These are phyloP conservation scores for Chelon labrosus DNA, from an alignment of 2,797 vertebrate species.

Conservation along the genomic window DNA sequence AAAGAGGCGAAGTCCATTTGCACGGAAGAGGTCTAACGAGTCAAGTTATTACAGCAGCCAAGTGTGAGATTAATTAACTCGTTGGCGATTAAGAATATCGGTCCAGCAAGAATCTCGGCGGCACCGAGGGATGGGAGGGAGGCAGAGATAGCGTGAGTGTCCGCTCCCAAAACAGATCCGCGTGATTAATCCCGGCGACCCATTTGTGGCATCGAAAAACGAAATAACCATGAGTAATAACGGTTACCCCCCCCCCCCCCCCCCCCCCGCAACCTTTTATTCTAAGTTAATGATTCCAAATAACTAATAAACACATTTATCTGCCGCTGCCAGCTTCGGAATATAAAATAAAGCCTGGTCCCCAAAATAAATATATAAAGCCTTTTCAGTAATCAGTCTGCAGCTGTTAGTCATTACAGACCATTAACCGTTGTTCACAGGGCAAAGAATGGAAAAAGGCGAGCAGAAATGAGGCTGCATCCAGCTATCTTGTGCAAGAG, in stretches of 20 bases:
- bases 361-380: constrained; percentile 49
- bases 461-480: constrained; percentile 17
- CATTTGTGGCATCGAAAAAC: constrained; percentile 58
- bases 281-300: constrained; percentile 62
- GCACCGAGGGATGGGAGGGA: constrained; percentile 8
- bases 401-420: constrained; percentile 67
- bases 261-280: constrained; percentile 43
- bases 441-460: constrained; percentile 13
- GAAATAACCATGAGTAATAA: constrained; percentile 72
- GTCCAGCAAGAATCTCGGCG: constrained; percentile 59
- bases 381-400: constrained; percentile 37
- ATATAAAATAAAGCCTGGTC: constrained; percentile 34
- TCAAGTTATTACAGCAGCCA: constrained; percentile 82
- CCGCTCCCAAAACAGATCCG: constrained; percentile 53
- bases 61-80: constrained; percentile 87
- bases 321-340: constrained; percentile 30
- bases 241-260: too few species aligned
- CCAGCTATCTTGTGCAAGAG: constrained; percentile 18
- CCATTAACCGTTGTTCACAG: constrained; percentile 50
- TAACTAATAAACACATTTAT: constrained; percentile 72
- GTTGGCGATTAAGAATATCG: constrained; percentile 74
- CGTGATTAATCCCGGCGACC: constrained; percentile 57
- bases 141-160: constrained; percentile 25
- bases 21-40: constrained; percentile 76
- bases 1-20: constrained; percentile 77